A percentile compares a stretch with the other conserved stretches of the same genome.
phyloP scores from a whole-genome alignment of 2,888 invertebrate genomes.

The Melanotus villosus region DNA sequence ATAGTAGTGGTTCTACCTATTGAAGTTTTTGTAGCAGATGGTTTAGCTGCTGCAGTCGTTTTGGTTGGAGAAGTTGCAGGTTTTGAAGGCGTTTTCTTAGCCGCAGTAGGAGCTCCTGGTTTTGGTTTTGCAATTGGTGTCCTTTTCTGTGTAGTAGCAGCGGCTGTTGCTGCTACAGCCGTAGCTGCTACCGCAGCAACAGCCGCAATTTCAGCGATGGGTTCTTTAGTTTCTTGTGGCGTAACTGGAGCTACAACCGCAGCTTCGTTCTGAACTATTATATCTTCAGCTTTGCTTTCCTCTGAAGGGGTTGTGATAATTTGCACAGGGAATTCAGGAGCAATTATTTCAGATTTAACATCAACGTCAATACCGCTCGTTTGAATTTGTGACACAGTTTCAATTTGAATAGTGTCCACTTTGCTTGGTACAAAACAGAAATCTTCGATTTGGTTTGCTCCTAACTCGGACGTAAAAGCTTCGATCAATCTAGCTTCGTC shows the following conservation, averaged over 20 bases:
- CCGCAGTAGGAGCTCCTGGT: constrained; percentile 34
- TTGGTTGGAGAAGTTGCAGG: constrained; percentile 35
- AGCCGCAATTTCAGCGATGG: constrained; percentile 13
- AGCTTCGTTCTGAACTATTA: constrained; percentile 23
- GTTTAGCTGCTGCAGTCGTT: constrained; percentile 43
- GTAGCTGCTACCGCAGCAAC: constrained; percentile 56
- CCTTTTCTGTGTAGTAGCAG: constrained; percentile 59
- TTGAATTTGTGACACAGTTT: neutral
- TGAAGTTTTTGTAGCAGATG: constrained; percentile 36
- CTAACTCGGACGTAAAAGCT: constrained; percentile 3
- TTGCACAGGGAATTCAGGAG: constrained; percentile 59
- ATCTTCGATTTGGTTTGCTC: constrained; percentile 1
- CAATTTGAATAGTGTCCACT: neutral
- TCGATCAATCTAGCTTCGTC: neutral
- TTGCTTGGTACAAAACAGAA: neutral
- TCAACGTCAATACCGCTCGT: constrained; percentile 26
- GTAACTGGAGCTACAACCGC: constrained; percentile 37
- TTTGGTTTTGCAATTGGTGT: constrained; percentile 44
- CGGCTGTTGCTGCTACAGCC: constrained; percentile 57
- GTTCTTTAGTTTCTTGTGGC: constrained; percentile 38
- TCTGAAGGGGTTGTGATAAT: constrained; percentile 59
- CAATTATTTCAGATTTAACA: constrained; percentile 57
- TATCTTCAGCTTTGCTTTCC: constrained; percentile 56
- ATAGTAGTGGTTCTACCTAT: constrained; percentile 40
- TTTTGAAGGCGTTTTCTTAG: constrained; percentile 46